Conservation (phyloP, 2,888 invertebrate genomes). For the Balanococcus diminutus region DNA sequence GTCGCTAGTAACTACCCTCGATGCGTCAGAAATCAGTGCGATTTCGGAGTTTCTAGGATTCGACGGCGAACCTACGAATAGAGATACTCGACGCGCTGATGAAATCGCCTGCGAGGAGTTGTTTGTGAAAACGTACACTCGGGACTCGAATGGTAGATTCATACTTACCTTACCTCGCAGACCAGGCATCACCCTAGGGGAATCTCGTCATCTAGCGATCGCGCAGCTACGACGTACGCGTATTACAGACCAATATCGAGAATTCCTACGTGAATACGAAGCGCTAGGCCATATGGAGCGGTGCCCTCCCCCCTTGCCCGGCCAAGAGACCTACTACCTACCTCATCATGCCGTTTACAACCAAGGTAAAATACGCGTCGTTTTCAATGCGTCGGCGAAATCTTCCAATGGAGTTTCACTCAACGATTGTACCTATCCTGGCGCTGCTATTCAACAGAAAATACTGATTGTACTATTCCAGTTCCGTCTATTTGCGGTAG, state of each 20-base stretch:
- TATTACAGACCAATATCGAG: background rate
- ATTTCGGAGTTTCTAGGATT: background rate
- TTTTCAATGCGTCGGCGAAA: background rate
- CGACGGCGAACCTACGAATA: no score
- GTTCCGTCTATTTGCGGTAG: background rate
- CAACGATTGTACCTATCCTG: background rate
- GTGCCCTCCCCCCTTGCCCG: background rate
- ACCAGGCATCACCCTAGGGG: background rate
- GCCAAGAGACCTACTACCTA: background rate
- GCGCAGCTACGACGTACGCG: background rate
- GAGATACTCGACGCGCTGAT: background rate
- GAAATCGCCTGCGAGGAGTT: background rate
- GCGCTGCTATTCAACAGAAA: background rate
- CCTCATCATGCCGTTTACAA: background rate
- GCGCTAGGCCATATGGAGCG: background rate
- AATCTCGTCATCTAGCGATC: background rate
- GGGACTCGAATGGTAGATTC: background rate
- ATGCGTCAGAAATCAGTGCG: no score
- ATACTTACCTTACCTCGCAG: background rate
- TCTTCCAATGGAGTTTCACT: background rate
- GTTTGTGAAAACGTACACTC: background rate
- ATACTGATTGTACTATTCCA: background rate
- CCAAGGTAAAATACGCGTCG: background rate
- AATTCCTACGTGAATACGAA: slow-evolving; percentile 10
- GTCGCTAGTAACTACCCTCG: background rate